Evolutionary conservation across 1,140 invertebrate species (phyloP), one percentile per base, ranked within the genome.

Genomic region (Mesaphorura yosii): DNA sequence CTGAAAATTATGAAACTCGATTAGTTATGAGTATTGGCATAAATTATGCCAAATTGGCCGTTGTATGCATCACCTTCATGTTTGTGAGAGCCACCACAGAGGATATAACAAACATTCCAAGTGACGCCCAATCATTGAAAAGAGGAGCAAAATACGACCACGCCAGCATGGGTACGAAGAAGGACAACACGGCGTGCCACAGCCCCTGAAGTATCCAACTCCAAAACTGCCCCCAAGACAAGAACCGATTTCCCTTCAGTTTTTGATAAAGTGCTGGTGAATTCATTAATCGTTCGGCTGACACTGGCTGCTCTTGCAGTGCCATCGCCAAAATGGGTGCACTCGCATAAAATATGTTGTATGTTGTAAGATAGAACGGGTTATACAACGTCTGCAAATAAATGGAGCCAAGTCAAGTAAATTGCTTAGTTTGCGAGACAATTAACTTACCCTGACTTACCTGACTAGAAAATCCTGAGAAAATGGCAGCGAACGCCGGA

Each of bases 271-370:
- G 65, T 7, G 73, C 66, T 2, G 84, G 83, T 34, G 79, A 72
- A 64, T 70, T 69, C 45, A 86, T 65, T 1, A 91, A 70, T 22
- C 69, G 67, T 17, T 74, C 62, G 2, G 77, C 72, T 0, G 73
- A 67, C 63, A 78, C 76, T 44, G 80, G 73, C 60, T 87, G 83
- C 59, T 87, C 84, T 1, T 81, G 75, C 19, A 87, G 69, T 3
- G 81, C 78, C 49, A 80, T 83, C 1, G 81, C 58, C 7, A 87
- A 66, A 45, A 83, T 77, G 1, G 84, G 84, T 45, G 80, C 53
- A 2, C 81, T 78, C 0, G 83, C 82, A 62, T 84, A 86, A 20
- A 84, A 64, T 31, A 86, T 71, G 66, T 88, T 88, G 67, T 78
- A 87, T 38, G 80, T 68, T 50, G 83, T 84, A 29, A 88, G 69